phyloP scores from a whole-genome alignment of 2,888 invertebrate species.

The Lithophane socia region DNA sequence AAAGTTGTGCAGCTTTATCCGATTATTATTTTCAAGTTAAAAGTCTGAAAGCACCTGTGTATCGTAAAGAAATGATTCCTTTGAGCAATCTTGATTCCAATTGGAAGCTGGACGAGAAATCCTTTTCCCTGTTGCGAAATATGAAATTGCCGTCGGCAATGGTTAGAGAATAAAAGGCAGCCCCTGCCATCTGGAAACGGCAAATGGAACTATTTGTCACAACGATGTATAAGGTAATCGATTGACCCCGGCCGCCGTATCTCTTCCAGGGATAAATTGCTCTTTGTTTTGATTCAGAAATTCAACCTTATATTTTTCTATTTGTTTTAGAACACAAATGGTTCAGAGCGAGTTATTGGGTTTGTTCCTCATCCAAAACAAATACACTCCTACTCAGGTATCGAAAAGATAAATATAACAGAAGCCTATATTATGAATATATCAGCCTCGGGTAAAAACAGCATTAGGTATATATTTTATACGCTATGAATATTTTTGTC shows the following conservation, averaged over 20 bases:
- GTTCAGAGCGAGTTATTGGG: slow-evolving; percentile 33
- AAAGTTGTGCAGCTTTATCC: not conserved
- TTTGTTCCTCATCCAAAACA: slow-evolving; percentile 38
- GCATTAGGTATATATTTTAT: not conserved
- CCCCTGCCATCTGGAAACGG: slow-evolving; percentile 71
- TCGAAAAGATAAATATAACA: slow-evolving; percentile 36
- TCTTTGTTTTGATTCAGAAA: slow-evolving; percentile 71
- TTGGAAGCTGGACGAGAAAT: slow-evolving; percentile 67
- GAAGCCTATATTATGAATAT: not conserved
- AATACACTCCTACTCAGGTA: slow-evolving; percentile 29
- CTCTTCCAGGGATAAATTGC: slow-evolving; percentile 72
- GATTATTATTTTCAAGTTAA: slow-evolving; percentile 27
- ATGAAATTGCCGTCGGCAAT: slow-evolving; percentile 67
- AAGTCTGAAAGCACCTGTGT: slow-evolving; percentile 52
- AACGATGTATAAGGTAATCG: slow-evolving; percentile 73
- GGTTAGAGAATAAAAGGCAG: slow-evolving; percentile 72
- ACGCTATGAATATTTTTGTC: not conserved
- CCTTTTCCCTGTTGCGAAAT: slow-evolving; percentile 65
- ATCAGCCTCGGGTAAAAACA: not conserved
- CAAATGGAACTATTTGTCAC: slow-evolving; percentile 80
- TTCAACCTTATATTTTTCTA: slow-evolving; percentile 57
- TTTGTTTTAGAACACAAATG: slow-evolving; percentile 48
- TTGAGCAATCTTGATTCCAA: slow-evolving; percentile 69
- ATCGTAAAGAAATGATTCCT: slow-evolving; percentile 62
- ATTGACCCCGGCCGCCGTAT: slow-evolving; percentile 72